Conservation (phyloP, 1,140 invertebrate species). For the Calosoma granatense region DNA sequence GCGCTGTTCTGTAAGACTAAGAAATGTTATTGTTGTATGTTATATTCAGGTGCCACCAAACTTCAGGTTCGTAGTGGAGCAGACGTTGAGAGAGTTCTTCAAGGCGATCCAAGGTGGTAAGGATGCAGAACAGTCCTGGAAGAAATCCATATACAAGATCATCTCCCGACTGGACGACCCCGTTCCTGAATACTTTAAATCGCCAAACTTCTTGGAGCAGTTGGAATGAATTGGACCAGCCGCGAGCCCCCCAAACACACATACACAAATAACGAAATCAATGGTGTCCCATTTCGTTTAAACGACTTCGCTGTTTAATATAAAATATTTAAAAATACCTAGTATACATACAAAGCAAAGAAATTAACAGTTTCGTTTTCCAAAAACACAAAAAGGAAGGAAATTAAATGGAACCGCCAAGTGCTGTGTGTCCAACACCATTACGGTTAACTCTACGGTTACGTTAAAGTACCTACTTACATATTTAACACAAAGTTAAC, state of each 20-base stretch:
- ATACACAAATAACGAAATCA: neutral
- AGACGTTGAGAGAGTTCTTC: slow-evolving; percentile 97
- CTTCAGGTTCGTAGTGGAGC: slow-evolving; percentile 93
- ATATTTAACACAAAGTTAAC: neutral
- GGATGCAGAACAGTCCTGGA: slow-evolving; percentile 98
- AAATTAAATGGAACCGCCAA: slow-evolving; percentile 9
- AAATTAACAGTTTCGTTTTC: slow-evolving; percentile 14
- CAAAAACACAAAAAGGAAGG: slow-evolving; percentile 15
- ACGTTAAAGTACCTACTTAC: neutral
- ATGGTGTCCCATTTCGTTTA: neutral
- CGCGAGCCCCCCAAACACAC: slow-evolving; percentile 10
- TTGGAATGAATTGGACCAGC: slow-evolving; percentile 73
- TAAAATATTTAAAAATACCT: slow-evolving; percentile 5
- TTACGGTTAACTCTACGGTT: slow-evolving; percentile 3
- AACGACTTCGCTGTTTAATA: slow-evolving; percentile 6
- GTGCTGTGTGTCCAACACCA: neutral
- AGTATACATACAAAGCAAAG: slow-evolving; percentile 1
- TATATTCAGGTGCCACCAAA: slow-evolving; percentile 94
- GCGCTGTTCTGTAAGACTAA: no score
- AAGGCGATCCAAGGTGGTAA: slow-evolving; percentile 91
- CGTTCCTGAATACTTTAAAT: slow-evolving; percentile 99
- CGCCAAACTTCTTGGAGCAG: slow-evolving; percentile 97
- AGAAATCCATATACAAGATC: slow-evolving; percentile 99
- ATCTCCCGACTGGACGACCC: slow-evolving; percentile 97
- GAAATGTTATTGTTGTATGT: no score